Evolutionary conservation across 2,888 invertebrate species (phyloP).

Genomic region (Drosophila cognata): DNA sequence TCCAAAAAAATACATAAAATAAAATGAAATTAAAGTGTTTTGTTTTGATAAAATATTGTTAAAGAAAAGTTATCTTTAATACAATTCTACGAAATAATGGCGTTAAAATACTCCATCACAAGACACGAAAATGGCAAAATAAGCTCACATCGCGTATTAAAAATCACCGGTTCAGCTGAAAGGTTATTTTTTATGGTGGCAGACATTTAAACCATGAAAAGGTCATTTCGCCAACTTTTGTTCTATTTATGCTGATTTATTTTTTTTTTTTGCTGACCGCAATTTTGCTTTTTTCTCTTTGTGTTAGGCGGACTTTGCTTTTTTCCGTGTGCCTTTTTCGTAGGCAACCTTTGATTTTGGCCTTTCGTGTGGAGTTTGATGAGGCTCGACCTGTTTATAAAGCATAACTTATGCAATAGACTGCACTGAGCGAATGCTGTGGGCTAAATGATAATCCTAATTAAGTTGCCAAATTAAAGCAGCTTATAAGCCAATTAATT

Average conservation of each 20-base stretch:
- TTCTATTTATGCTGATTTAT: constrained; percentile 65
- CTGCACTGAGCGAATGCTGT: constrained; percentile 46
- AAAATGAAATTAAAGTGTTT: background rate
- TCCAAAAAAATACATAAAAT: background rate
- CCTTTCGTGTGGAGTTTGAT: constrained; percentile 60
- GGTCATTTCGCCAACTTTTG: constrained; percentile 78
- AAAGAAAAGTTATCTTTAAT: background rate
- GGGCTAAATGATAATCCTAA: background rate
- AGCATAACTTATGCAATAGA: constrained; percentile 49
- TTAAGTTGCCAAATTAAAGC: background rate
- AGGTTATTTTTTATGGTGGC: constrained; percentile 40
- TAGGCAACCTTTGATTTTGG: constrained; percentile 69
- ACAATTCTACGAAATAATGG: background rate
- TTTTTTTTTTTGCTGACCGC: constrained; percentile 30
- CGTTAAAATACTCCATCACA: background rate
- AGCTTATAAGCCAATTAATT: constrained; percentile 7
- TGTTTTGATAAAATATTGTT: background rate
- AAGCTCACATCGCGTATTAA: constrained; percentile 26
- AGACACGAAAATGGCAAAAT: constrained; percentile 8
- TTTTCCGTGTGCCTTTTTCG: constrained; percentile 35
- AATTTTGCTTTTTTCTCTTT: constrained; percentile 28
- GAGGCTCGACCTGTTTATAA: constrained; percentile 53
- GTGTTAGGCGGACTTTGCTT: constrained; percentile 36
- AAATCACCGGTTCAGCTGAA: constrained; percentile 30
- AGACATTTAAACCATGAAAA: constrained; percentile 80